Conservation (phyloP, 2,113 vertebrate genomes). For the Burhinus oedicnemus region DNA sequence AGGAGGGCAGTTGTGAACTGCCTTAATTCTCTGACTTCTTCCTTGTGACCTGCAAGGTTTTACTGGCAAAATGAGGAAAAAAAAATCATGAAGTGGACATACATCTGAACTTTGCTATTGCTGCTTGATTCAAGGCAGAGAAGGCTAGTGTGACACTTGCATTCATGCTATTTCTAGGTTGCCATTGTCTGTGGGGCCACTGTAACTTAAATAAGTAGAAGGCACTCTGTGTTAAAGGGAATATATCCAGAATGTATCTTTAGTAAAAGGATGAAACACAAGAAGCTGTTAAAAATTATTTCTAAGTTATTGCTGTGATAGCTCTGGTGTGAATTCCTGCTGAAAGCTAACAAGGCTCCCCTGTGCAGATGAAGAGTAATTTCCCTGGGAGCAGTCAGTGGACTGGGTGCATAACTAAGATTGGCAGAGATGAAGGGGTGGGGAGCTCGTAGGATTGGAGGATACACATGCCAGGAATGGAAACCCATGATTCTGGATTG, state of each 20-base stretch:
- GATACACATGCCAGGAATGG: neutral
- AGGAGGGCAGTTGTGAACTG: neutral
- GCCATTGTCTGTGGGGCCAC: neutral
- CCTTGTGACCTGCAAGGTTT: neutral
- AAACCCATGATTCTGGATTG: neutral
- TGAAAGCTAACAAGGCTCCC: neutral
- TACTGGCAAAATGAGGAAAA: neutral
- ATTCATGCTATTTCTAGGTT: neutral
- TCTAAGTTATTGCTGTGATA: neutral
- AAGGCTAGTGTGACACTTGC: neutral
- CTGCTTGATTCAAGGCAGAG: neutral
- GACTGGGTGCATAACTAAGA: neutral
- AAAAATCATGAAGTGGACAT: neutral
- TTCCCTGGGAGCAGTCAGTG: neutral
- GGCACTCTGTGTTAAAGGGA: neutral
- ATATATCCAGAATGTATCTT: neutral
- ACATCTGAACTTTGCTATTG: neutral
- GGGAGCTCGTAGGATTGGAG: neutral
- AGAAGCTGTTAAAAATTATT: neutral
- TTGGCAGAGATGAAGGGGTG: neutral
- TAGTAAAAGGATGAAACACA: neutral
- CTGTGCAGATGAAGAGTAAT: neutral
- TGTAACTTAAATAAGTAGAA: neutral
- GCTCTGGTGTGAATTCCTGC: neutral
- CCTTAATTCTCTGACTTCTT: neutral